Conservation (phyloP, 2,797 vertebrate species). For the Chaetophractus vellerosus region DNA sequence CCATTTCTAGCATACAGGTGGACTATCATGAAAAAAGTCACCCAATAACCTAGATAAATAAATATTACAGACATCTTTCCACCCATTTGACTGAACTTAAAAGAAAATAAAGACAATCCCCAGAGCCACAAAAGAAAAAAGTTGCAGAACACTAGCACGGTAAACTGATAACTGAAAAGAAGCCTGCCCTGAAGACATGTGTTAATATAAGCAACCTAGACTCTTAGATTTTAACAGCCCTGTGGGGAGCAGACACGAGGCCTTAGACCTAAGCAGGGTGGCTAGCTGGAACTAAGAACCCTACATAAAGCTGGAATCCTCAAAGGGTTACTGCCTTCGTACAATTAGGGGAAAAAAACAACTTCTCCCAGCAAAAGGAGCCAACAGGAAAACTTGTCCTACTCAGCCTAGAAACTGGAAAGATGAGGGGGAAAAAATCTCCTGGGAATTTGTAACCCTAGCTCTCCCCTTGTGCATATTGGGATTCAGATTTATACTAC, state of each 20-base stretch:
- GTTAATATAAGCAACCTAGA: background rate
- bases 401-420: background rate
- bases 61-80: slow-evolving; percentile 2
- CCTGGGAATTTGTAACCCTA: background rate
- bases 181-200: background rate
- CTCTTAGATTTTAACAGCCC: background rate
- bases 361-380: background rate
- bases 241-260: background rate
- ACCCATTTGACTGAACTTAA: background rate
- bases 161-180: background rate
- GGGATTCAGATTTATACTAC: slow-evolving; percentile 32
- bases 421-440: background rate
- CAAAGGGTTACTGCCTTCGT: background rate
- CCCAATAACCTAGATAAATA: background rate
- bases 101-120: slow-evolving; percentile 24
- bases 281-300: background rate
- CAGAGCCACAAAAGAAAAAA: background rate
- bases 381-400: background rate
- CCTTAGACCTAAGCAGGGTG: background rate
- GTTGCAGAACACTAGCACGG: background rate
- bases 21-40: background rate
- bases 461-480: background rate
- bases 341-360: slow-evolving; percentile 1
- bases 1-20: background rate
- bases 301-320: background rate